Evolutionary conservation across 1,140 invertebrate genomes (phyloP).

Genomic region (Colletes latitarsis): DNA sequence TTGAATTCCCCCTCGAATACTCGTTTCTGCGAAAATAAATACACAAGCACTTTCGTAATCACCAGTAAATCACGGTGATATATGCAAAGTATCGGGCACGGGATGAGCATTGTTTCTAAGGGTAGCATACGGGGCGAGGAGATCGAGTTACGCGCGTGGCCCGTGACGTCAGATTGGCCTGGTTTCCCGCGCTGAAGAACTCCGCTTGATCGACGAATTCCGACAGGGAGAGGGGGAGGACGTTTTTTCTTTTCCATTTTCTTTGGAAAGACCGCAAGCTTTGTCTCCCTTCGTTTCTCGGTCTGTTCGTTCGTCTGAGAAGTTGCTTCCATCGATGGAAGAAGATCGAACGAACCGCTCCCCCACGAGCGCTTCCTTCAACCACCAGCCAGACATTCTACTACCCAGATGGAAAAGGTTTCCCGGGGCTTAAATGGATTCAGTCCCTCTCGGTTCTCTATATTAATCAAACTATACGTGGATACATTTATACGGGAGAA

Average conservation of each 20-base stretch:
- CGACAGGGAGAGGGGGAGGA: too few relatives aligned
- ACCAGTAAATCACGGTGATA: too few relatives aligned
- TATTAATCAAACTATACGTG: conserved; percentile 46
- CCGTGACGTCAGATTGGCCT: neutral
- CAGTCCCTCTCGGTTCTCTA: neutral
- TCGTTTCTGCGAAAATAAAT: too few relatives aligned
- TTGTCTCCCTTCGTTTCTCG: conserved; percentile 30
- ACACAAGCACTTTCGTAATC: too few relatives aligned
- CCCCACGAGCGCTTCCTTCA: neutral
- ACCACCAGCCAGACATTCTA: neutral
- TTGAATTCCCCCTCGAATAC: too few relatives aligned
- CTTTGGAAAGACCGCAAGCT: neutral
- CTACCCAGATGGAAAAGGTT: conserved; percentile 28
- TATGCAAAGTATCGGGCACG: too few relatives aligned
- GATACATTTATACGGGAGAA: conserved; percentile 22
- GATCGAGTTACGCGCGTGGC: too few relatives aligned
- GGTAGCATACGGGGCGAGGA: too few relatives aligned
- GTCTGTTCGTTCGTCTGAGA: neutral
- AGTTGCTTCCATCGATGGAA: conserved; percentile 17
- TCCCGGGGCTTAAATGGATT: conserved; percentile 22
- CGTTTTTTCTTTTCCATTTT: neutral
- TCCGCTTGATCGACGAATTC: too few relatives aligned
- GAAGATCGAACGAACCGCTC: conserved; percentile 28
- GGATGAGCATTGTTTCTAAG: too few relatives aligned
- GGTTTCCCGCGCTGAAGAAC: neutral